phyloP scores from a whole-genome alignment of 2,797 vertebrate species.

The Muscicapa striata region DNA sequence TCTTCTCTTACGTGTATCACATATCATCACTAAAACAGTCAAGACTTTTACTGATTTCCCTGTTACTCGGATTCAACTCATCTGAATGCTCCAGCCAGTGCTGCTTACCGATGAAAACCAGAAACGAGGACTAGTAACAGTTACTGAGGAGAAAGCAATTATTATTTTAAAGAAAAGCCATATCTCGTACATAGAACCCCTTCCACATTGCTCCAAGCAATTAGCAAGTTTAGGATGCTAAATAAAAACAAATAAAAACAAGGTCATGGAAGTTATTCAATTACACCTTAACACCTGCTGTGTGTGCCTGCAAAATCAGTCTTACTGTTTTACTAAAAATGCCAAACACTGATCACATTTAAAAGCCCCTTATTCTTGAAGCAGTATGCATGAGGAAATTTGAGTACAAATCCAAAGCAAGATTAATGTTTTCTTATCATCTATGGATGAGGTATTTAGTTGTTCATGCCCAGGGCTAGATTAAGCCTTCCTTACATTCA shows the following conservation, averaged over 20 bases:
- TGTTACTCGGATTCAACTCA: background rate
- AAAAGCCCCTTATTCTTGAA: background rate
- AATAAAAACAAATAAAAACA: background rate
- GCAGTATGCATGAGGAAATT: background rate
- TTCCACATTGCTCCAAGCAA: background rate
- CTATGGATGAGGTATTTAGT: background rate
- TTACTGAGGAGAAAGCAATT: background rate
- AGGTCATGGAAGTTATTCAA: background rate
- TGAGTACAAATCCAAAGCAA: background rate
- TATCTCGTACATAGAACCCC: background rate
- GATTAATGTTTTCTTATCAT: background rate
- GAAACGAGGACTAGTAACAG: background rate
- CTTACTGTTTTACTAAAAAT: background rate
- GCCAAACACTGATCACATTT: background rate
- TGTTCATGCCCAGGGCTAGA: background rate
- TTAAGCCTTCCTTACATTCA: background rate
- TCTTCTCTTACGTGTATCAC: background rate
- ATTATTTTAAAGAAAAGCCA: background rate
- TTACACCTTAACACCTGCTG: background rate
- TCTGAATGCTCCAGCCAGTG: background rate
- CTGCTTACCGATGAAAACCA: background rate
- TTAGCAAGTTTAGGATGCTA: background rate
- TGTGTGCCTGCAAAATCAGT: background rate
- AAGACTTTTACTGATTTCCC: background rate
- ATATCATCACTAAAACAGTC: background rate